phyloP scores from a whole-genome alignment of 2,888 invertebrate genomes.

The Phragmatobia fuliginosa region DNA sequence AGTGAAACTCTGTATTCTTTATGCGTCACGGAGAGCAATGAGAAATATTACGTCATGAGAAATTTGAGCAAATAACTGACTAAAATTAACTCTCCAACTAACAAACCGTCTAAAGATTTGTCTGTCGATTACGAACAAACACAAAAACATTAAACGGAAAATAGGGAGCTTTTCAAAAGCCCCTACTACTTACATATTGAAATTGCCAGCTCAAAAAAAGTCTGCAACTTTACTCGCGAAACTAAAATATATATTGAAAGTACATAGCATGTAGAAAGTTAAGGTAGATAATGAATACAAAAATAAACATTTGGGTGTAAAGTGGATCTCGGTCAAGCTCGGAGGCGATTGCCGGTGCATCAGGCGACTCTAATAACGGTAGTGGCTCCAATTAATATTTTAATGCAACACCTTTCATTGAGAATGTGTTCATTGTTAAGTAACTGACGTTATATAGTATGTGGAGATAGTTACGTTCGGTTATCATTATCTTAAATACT shows the following conservation, averaged over 20 bases:
- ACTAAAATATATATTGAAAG: not conserved
- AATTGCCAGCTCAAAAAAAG: not conserved
- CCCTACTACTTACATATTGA: not conserved
- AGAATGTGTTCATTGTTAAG: not conserved
- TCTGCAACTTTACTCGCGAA: not conserved
- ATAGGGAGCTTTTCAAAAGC: not conserved
- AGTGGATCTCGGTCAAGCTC: conserved; percentile 57
- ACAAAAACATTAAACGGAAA: not conserved
- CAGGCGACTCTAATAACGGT: conserved; percentile 55
- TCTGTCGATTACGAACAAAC: too few relatives aligned
- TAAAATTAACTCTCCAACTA: too few relatives aligned
- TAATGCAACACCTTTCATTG: conserved; percentile 8
- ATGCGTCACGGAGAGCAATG: too few relatives aligned
- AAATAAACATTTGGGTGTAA: conserved; percentile 56
- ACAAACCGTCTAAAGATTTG: too few relatives aligned
- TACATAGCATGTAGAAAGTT: conserved; percentile 49
- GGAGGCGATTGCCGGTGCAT: conserved; percentile 30
- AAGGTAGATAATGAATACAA: conserved; percentile 55
- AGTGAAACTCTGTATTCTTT: too few relatives aligned
- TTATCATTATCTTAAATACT: not conserved
- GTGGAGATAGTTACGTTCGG: not conserved
- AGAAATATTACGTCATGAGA: too few relatives aligned
- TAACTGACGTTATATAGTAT: not conserved
- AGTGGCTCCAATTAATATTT: conserved; percentile 59
- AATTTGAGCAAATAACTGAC: too few relatives aligned